phyloP scores from a whole-genome alignment of 92 coral and sea anemone species.

The Phymanthus crucifer region DNA sequence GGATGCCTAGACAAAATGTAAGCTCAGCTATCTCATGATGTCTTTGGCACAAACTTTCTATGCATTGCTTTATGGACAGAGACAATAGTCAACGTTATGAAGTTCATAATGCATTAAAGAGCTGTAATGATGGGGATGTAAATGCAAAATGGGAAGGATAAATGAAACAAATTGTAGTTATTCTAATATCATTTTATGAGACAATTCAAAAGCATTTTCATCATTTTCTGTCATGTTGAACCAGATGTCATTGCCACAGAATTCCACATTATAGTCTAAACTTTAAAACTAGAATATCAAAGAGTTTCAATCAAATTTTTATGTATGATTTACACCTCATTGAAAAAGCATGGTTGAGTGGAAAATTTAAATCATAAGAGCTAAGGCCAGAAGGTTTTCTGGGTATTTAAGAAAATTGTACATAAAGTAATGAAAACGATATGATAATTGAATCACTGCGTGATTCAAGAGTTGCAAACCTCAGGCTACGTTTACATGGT shows the following conservation, averaged over 20 bases:
- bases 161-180: not conserved
- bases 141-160: not conserved
- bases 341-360: too few species aligned
- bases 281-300: not conserved
- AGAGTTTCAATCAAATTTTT: not conserved
- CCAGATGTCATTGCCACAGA: not conserved
- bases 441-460: too few species aligned
- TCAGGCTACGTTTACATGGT: too few species aligned
- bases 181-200: not conserved
- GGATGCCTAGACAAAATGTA: not conserved
- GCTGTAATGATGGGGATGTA: not conserved
- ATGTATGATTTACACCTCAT: constrained; percentile 6
- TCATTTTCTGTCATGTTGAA: not conserved
- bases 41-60: not conserved
- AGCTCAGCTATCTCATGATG: too few species aligned
- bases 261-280: not conserved
- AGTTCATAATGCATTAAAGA: not conserved
- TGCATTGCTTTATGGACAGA: not conserved
- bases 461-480: too few species aligned
- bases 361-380: too few species aligned
- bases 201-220: not conserved
- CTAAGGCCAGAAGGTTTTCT: too few species aligned
- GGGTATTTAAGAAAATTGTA: too few species aligned
- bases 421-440: too few species aligned
- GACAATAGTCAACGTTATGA: too few species aligned